phyloP scores from a whole-genome alignment of 2,113 vertebrate species.

The Mustela lutreola region DNA sequence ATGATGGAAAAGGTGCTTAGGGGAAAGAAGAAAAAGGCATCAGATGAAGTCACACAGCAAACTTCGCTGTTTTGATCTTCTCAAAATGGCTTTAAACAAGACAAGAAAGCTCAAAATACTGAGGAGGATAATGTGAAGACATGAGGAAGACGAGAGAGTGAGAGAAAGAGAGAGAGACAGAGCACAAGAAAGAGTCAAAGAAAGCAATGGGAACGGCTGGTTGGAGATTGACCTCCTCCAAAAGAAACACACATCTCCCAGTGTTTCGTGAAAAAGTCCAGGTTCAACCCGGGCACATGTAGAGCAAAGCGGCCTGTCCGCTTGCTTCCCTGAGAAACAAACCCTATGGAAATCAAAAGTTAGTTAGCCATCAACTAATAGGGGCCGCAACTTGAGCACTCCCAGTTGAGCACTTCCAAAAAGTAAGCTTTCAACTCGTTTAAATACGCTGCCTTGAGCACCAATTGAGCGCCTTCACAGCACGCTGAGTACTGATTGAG shows the following conservation, averaged over 20 bases:
- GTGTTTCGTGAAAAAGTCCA: not conserved
- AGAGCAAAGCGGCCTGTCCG: not conserved
- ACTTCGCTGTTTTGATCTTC: not conserved
- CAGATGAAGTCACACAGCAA: conserved; percentile 48
- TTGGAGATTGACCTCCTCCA: not conserved
- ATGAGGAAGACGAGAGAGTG: not conserved
- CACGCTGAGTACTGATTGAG: conserved; percentile 63
- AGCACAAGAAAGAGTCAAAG: not conserved
- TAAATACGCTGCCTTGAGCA: conserved; percentile 68
- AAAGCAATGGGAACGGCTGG: not conserved
- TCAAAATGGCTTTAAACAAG: conserved; percentile 55
- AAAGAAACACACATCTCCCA: not conserved
- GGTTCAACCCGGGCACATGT: conserved; percentile 39
- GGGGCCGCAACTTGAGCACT: conserved; percentile 58
- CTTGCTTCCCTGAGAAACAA: conserved; percentile 61
- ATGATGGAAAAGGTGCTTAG: conserved; percentile 36
- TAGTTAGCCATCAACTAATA: conserved; percentile 75
- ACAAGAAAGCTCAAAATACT: conserved; percentile 11
- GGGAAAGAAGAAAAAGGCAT: conserved; percentile 45
- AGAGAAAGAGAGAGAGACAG: not conserved
- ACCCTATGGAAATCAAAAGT: conserved; percentile 40
- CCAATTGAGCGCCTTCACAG: conserved; percentile 60
- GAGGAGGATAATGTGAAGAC: not conserved
- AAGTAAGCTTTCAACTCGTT: conserved; percentile 64
- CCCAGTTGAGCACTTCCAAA: conserved; percentile 67